Evolutionary conservation across 2,888 invertebrate species (phyloP).

Genomic region (Steinernema carpocapsae): DNA sequence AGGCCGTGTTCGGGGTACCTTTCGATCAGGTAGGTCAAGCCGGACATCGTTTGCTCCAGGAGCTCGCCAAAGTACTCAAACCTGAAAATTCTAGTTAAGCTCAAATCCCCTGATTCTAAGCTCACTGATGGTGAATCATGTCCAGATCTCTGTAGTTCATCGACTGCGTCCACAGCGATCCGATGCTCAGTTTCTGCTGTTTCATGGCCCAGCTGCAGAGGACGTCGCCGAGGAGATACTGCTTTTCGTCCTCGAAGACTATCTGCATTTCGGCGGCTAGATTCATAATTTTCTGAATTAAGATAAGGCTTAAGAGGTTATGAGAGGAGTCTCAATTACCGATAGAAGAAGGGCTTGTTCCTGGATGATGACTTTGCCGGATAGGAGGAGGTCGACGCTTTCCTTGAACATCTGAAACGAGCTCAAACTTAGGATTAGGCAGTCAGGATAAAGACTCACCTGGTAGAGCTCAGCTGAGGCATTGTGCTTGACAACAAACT

Average conservation of each 20-base stretch:
- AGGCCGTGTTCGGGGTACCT: conserved; percentile 63
- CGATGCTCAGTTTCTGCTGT: conserved; percentile 66
- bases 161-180: conserved; percentile 65
- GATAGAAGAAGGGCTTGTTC: conserved; percentile 56
- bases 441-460: conserved; percentile 42
- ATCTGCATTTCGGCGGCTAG: not conserved
- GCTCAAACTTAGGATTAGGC: not conserved
- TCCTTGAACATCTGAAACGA: conserved; percentile 62
- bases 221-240: conserved; percentile 67
- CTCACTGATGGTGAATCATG: conserved; percentile 62
- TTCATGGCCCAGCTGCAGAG: conserved; percentile 65
- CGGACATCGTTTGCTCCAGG: conserved; percentile 66
- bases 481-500: conserved; percentile 64
- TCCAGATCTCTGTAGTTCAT: conserved; percentile 63
- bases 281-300: conserved; percentile 18
- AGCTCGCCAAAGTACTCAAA: conserved; percentile 68
- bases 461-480: conserved; percentile 64
- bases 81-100: conserved; percentile 39
- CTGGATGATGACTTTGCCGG: conserved; percentile 52
- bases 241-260: conserved; percentile 63
- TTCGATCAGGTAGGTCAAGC: conserved; percentile 59
- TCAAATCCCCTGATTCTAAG: not conserved
- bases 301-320: not conserved
- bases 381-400: conserved; percentile 61
- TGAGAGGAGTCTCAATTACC: conserved; percentile 40